Percentiles rank a stretch among this genome's conserved stretches.
phyloP scores from a whole-genome alignment of 2,113 vertebrate species.

The Cheirogaleus medius region DNA sequence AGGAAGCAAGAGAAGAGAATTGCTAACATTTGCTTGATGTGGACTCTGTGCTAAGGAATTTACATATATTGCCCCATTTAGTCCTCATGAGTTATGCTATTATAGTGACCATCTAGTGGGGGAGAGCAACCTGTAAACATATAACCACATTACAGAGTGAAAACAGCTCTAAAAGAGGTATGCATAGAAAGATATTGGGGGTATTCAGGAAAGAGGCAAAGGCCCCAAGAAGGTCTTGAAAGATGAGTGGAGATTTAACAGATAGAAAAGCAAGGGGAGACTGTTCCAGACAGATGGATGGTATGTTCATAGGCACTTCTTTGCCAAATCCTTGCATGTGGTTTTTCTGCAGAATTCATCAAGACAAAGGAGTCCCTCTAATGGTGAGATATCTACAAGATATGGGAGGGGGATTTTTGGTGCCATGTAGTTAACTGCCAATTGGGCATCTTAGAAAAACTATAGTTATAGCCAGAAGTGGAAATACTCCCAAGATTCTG shows the following conservation, averaged over 20 bases:
- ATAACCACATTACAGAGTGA: background rate
- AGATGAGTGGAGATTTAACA: background rate
- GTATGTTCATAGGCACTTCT: background rate
- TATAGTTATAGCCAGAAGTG: background rate
- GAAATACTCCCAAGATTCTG: background rate
- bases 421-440: background rate
- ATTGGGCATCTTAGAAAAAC: background rate
- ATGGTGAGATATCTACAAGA: background rate
- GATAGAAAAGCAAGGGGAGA: background rate
- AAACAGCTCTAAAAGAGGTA: background rate
- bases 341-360: background rate
- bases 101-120: background rate
- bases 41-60: background rate
- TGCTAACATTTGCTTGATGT: background rate
- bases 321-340: background rate
- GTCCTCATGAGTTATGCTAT: background rate
- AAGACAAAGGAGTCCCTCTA: background rate
- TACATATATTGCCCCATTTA: background rate
- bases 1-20: background rate
- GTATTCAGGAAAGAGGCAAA: background rate
- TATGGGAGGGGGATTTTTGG: background rate
- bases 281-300: background rate
- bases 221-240: background rate
- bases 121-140: background rate
- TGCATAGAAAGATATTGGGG: background rate